Base-by-base conservation (phyloP, 2,888 invertebrate species). In the Graphium colonna region DNA sequence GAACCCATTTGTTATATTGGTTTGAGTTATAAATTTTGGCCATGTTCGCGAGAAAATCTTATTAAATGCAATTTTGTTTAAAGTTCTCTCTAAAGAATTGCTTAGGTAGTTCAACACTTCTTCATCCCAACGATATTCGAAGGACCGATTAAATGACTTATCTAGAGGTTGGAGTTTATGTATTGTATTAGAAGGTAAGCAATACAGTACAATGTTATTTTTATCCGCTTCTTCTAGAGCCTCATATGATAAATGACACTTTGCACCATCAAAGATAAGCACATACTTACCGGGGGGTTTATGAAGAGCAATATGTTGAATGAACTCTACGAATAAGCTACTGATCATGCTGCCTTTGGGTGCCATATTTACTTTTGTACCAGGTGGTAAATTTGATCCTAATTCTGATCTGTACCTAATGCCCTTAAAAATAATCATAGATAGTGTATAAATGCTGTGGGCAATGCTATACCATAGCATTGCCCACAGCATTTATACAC, bases 211-310 rank as follows among this genome's bases (percentile, higher is more conserved):
- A 38, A 55, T 57, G 13, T 55, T 16, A 41, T 52, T 41, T 50
- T 55, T 54, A 44, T 60, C 61, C 31, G 59, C 60, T 57, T 48
- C 59, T 43, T 63, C 59, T 12, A 59, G 39, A 52, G 49, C 38
- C 18, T 55, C 55, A 42, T 52, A 49, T 12, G 47, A 42, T 21
- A 61, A 39, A 31, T 60, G 59, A 48, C 53, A 60, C 15, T 51
- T 55, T 36, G 57, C 58, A 1, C 64, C 65, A 55, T 68, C 64
- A 53, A 65, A 68, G 13, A 65, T 57, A 4, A 65, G 53, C 1
- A 64, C 39, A 44, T 60, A 63, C 45, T 56, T 58, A 9, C 60
- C 60, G n/a, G 58, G 49, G 15, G 26, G 16, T 46, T 60, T 67
- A 43, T 57, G 40, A 38, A 59, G 31, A 0, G 45, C 58, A 21